These are phyloP conservation scores for Trichacis sp. DNA, from an alignment of 2,888 invertebrate genomes.

Conservation along the genomic window DNA sequence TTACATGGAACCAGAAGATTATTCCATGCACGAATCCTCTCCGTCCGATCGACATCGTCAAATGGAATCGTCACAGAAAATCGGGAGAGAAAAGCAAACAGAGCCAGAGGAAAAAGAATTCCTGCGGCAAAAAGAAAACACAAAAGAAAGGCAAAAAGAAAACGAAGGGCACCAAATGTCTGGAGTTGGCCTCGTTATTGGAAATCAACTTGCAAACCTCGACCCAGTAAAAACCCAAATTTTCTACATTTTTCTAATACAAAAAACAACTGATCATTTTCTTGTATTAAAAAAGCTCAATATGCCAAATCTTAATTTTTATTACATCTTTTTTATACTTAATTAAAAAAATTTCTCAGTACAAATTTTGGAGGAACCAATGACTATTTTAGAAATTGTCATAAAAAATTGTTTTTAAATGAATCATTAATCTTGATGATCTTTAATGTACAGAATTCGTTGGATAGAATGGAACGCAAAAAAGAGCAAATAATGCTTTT, in stretches of 20 bases:
- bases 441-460: conserved; percentile 81
- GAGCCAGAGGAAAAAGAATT: conserved; percentile 63
- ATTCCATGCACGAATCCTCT: conserved; percentile 55
- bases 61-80: conserved; percentile 68
- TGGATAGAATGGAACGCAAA: conserved; percentile 92
- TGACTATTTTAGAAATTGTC: no score
- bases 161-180: conserved; percentile 51
- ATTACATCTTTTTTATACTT: no score
- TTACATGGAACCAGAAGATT: conserved; percentile 62
- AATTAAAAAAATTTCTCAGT: no score
- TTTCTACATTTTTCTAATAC: no score
- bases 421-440: no score
- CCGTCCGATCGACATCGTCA: conserved; percentile 68
- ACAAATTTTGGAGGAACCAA: no score
- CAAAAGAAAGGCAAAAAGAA: conserved; percentile 64
- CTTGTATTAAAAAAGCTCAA: no score
- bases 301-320: no score
- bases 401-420: no score
- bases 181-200: conserved; percentile 75
- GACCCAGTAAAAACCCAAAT: conserved; percentile 82
- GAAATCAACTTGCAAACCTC: conserved; percentile 75
- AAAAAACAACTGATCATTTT: no score
- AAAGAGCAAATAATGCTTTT: conserved; percentile 92
- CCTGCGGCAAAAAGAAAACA: conserved; percentile 64
- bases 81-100: conserved; percentile 62